These are phyloP conservation scores for Andrena flavipes DNA, from an alignment of 2,888 invertebrate genomes.

Conservation along the genomic window DNA sequence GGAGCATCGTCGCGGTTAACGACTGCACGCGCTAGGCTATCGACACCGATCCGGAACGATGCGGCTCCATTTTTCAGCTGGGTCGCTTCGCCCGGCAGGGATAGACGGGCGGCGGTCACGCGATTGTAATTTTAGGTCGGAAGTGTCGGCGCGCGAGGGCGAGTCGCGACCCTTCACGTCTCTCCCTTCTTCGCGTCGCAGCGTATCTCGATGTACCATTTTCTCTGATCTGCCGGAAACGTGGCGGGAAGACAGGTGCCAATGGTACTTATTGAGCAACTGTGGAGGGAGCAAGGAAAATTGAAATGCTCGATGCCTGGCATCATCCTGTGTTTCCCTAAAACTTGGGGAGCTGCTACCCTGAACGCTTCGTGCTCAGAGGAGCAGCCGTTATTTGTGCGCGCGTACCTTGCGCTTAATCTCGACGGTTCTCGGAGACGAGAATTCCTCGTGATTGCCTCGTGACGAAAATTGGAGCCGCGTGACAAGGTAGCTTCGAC, in stretches of 20 bases:
- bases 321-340: too few relatives aligned
- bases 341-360: too few relatives aligned
- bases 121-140: constrained; percentile 41
- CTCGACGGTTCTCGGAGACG: neutral
- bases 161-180: neutral
- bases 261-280: neutral
- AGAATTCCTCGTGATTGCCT: neutral
- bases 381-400: neutral
- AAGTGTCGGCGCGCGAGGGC: too few relatives aligned
- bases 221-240: neutral
- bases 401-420: neutral
- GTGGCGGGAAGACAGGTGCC: neutral
- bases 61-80: constrained; percentile 44
- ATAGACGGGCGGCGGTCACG: constrained; percentile 37
- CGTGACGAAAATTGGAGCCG: constrained; percentile 6
- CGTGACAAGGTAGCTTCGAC: too few relatives aligned
- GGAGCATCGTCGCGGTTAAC: constrained; percentile 43
- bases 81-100: constrained; percentile 2
- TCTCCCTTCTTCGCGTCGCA: neutral
- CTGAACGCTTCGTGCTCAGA: neutral
- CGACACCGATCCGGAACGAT: constrained; percentile 15
- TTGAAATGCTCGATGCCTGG: too few relatives aligned
- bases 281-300: too few relatives aligned
- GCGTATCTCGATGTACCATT: neutral
- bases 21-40: constrained; percentile 43